Evolutionary conservation across 1,140 invertebrate genomes (phyloP).

Genomic region (Heliconius melpomene): DNA sequence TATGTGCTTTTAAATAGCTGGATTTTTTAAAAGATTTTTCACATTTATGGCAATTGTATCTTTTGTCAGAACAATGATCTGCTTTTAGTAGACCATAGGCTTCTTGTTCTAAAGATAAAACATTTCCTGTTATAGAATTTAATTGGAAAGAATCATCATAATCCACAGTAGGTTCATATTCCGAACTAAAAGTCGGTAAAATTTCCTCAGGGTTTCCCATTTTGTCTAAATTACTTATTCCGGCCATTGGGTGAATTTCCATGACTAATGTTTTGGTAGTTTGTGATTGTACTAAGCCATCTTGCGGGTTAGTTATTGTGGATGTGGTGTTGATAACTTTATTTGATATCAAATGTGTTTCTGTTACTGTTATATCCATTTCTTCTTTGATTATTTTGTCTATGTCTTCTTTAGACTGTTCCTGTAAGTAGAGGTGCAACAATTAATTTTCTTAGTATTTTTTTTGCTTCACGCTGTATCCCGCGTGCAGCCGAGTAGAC

Average conservation of each 20-base stretch:
- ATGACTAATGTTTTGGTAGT: slow-evolving; percentile 69
- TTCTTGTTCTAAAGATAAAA: slow-evolving; percentile 69
- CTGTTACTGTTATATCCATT: slow-evolving; percentile 60
- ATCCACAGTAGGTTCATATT: slow-evolving; percentile 42
- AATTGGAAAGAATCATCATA: slow-evolving; percentile 64
- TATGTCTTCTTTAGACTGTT: slow-evolving; percentile 33
- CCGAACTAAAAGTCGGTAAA: slow-evolving; percentile 51
- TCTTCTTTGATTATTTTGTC: slow-evolving; percentile 60
- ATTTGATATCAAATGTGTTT: slow-evolving; percentile 72
- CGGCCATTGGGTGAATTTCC: slow-evolving; percentile 65
- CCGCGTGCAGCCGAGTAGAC: too few species aligned
- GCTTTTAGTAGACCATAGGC: slow-evolving; percentile 65
- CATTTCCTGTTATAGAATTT: slow-evolving; percentile 73
- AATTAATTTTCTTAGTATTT: background rate
- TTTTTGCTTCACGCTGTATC: too few species aligned
- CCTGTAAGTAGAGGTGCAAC: slow-evolving; percentile 2
- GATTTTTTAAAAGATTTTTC: slow-evolving; percentile 51
- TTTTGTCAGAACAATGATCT: slow-evolving; percentile 27
- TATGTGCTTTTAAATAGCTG: slow-evolving; percentile 49
- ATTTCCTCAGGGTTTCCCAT: slow-evolving; percentile 67
- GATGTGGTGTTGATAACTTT: slow-evolving; percentile 70
- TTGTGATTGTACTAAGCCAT: slow-evolving; percentile 58
- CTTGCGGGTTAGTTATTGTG: slow-evolving; percentile 58
- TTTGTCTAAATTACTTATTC: slow-evolving; percentile 46
- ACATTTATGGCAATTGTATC: slow-evolving; percentile 59